A percentile compares a stretch with the other conserved stretches of the same genome.
Evolutionary conservation across 2,113 vertebrate species (phyloP).

Genomic region (Cebus imitator): DNA sequence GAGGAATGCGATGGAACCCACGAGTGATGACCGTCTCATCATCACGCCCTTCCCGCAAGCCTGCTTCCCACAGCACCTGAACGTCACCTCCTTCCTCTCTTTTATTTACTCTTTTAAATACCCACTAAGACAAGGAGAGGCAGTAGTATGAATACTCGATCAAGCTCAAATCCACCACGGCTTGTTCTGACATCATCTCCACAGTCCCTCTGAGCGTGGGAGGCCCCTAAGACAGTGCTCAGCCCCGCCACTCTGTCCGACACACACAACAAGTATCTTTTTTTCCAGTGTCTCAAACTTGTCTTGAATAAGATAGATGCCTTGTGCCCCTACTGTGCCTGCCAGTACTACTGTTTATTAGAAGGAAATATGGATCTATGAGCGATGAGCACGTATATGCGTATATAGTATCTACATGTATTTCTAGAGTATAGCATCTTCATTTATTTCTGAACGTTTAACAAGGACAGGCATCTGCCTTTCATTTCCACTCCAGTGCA

Average conservation of each 20-base stretch:
- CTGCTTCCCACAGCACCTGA: constrained; percentile 72
- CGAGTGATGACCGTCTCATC: constrained; percentile 50
- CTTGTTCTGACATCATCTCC: constrained; percentile 59
- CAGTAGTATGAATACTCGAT: constrained; percentile 69
- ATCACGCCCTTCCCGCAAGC: constrained; percentile 66
- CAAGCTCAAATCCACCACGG: constrained; percentile 67
- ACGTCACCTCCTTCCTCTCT: constrained; percentile 61
- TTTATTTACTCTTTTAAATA: neutral
- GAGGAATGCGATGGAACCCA: constrained; percentile 65
- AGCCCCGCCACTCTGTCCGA: constrained; percentile 77
- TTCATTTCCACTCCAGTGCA: constrained; percentile 23
- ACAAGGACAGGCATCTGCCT: constrained; percentile 61
- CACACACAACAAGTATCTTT: constrained; percentile 78
- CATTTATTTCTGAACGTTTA: constrained; percentile 69
- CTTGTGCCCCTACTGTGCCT: constrained; percentile 75
- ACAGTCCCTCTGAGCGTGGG: constrained; percentile 71
- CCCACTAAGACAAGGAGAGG: constrained; percentile 75
- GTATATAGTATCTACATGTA: constrained; percentile 32
- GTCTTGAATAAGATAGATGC: constrained; percentile 79
- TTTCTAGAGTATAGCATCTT: constrained; percentile 73
- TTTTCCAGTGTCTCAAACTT: constrained; percentile 87
- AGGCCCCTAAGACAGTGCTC: constrained; percentile 79
- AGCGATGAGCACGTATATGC: constrained; percentile 76
- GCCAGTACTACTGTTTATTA: constrained; percentile 77
- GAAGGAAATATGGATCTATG: constrained; percentile 77